Conservation (phyloP, 2,888 invertebrate species). For the Hedya salicella region DNA sequence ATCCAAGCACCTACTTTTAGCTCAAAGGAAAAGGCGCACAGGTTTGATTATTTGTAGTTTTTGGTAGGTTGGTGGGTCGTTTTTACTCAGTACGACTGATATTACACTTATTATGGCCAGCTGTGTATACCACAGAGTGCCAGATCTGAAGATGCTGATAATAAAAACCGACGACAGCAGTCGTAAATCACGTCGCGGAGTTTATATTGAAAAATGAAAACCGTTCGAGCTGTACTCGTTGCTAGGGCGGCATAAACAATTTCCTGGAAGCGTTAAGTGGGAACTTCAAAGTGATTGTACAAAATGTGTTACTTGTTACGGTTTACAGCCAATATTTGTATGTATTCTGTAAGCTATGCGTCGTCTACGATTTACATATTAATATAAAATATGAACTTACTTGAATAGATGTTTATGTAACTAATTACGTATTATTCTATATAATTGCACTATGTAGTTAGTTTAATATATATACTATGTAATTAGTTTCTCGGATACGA, state of each 20-base stretch:
- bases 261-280: not conserved
- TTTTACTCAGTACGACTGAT: conserved; percentile 8
- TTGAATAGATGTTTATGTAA: no score
- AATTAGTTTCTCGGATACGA: no score
- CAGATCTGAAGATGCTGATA: conserved; percentile 41
- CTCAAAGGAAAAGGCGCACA: conserved; percentile 15
- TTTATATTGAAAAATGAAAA: conserved; percentile 39
- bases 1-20: conserved; percentile 26
- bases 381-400: no score
- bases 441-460: no score
- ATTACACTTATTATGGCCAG: conserved; percentile 27
- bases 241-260: conserved; percentile 14
- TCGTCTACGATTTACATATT: no score
- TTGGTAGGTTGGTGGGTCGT: conserved; percentile 9
- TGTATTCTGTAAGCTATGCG: no score
- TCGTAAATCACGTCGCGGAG: conserved; percentile 34
- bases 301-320: no score
- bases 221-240: conserved; percentile 11
- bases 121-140: conserved; percentile 29
- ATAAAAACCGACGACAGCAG: conserved; percentile 38
- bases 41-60: conserved; percentile 22
- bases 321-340: no score
- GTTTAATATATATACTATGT: no score
- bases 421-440: no score
- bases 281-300: not conserved